A percentile compares a stretch with the other conserved stretches of the same genome.
Evolutionary conservation across 2,113 vertebrate genomes (phyloP).

Genomic region (Petaurus breviceps): DNA sequence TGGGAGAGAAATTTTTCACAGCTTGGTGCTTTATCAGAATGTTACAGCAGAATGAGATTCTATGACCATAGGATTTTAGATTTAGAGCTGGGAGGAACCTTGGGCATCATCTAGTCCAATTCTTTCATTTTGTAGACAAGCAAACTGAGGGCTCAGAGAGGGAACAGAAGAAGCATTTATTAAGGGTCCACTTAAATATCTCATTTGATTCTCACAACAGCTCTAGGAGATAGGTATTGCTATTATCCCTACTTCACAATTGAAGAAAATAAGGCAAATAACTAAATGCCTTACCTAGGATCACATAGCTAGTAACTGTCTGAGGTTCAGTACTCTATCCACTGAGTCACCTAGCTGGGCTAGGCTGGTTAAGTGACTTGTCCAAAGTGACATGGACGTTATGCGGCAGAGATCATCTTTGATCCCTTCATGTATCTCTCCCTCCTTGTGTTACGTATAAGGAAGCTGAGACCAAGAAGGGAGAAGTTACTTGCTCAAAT

Average conservation of each 20-base stretch:
- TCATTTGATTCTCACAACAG: not conserved
- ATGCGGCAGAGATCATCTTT: not conserved
- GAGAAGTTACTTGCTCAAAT: not conserved
- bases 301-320: not conserved
- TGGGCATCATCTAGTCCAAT: not conserved
- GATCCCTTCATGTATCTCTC: not conserved
- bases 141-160: not conserved
- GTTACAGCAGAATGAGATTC: not conserved
- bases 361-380: not conserved
- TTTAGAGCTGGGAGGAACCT: not conserved
- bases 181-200: not conserved
- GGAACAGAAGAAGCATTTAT: not conserved
- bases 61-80: not conserved
- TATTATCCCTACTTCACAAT: not conserved
- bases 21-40: not conserved
- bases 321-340: not conserved
- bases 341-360: too few species aligned
- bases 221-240: not conserved
- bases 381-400: not conserved
- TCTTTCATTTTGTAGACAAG: not conserved
- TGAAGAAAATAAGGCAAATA: not conserved
- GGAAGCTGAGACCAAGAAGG: not conserved
- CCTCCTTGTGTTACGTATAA: not conserved
- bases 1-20: not conserved
- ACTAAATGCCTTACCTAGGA: not conserved